A percentile compares a stretch with the other conserved stretches of the same genome.
Evolutionary conservation across 1,140 invertebrate species (phyloP).

Genomic region (Drosophila kohkoa): DNA sequence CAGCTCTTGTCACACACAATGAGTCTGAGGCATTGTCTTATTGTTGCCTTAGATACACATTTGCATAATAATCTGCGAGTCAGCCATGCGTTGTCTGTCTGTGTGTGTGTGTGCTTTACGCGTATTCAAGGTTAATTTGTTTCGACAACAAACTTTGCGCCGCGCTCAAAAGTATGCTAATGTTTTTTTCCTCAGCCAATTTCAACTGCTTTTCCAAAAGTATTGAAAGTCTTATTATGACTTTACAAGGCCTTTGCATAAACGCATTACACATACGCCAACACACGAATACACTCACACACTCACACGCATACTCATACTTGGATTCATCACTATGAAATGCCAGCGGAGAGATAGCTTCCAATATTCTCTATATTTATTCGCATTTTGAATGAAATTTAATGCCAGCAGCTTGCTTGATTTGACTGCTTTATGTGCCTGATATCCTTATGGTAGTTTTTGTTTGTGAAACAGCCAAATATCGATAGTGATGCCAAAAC

Average conservation of each 20-base stretch:
- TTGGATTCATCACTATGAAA: neutral
- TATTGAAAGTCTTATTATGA: conserved; percentile 70
- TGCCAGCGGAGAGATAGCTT: conserved; percentile 18
- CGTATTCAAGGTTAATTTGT: conserved; percentile 77
- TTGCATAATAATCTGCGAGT: conserved; percentile 48
- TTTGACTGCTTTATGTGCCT: neutral
- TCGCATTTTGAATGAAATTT: conserved; percentile 60
- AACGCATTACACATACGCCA: conserved; percentile 44
- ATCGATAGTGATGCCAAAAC: no score
- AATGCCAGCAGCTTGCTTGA: conserved; percentile 52
- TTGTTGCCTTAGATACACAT: conserved; percentile 30
- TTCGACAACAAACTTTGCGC: conserved; percentile 66
- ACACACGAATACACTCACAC: neutral
- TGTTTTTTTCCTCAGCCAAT: conserved; percentile 48
- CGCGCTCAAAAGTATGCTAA: conserved; percentile 72
- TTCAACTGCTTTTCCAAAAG: conserved; percentile 52
- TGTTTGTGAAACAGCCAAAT: neutral
- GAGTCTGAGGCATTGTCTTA: conserved; percentile 35
- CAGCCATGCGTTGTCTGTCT: neutral
- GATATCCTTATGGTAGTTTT: no score
- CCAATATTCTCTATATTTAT: conserved; percentile 31
- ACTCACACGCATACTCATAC: neutral
- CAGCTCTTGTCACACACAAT: neutral
- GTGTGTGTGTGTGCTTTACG: conserved; percentile 24
- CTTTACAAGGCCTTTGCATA: conserved; percentile 65